phyloP scores from a whole-genome alignment of 2,113 vertebrate species.

The Rhodinocichla rosea region DNA sequence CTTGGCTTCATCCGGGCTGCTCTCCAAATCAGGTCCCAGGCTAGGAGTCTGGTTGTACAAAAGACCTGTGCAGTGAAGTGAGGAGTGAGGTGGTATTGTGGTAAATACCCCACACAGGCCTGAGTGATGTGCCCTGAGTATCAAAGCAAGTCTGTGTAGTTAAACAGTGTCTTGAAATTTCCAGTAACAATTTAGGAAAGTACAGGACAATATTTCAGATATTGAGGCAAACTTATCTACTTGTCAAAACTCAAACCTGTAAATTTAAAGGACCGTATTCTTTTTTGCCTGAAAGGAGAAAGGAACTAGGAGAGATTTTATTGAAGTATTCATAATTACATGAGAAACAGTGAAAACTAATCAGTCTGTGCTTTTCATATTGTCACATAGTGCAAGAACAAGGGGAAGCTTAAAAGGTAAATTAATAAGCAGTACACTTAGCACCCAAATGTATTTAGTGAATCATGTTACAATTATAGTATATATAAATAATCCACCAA shows the following conservation, averaged over 20 bases:
- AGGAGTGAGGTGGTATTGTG: background rate
- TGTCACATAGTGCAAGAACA: constrained; percentile 47
- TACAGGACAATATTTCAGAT: constrained; percentile 1
- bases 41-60: background rate
- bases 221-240: constrained; percentile 2
- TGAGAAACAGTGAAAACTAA: constrained; percentile 51
- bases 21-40: background rate
- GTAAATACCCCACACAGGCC: background rate
- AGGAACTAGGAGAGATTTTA: background rate
- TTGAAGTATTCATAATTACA: constrained; percentile 36
- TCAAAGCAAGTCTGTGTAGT: background rate
- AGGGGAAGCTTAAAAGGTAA: constrained; percentile 58
- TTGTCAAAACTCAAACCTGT: constrained; percentile 22
- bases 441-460: background rate
- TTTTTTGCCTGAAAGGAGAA: constrained; percentile 17
- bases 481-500: constrained; percentile 61
- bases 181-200: background rate
- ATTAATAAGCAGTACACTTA: constrained; percentile 63
- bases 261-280: background rate
- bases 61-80: background rate
- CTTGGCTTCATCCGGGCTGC: background rate
- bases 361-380: constrained; percentile 35
- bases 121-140: background rate
- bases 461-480: constrained; percentile 42
- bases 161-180: background rate